Conservation (phyloP, 1,140 invertebrate species). For the Drosophila arizonae region DNA sequence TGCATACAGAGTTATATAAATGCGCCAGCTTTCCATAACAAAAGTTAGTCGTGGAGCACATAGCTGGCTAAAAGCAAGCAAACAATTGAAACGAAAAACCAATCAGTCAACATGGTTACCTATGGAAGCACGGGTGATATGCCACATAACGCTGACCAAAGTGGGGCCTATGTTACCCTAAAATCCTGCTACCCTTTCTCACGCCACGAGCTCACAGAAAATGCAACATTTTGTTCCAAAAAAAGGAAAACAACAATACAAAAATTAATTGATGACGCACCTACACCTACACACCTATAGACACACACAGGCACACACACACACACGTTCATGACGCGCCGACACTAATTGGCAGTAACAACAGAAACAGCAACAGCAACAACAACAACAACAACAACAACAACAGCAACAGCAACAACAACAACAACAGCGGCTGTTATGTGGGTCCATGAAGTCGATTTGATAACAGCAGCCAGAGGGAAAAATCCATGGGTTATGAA, state of each 20-base stretch:
- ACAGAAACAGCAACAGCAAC: slow-evolving; percentile 14
- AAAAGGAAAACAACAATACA: slow-evolving; percentile 59
- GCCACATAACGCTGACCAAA: slow-evolving; percentile 11
- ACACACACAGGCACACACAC: neutral
- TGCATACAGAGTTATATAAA: slow-evolving; percentile 4
- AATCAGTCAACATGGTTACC: slow-evolving; percentile 65
- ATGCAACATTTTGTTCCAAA: slow-evolving; percentile 39
- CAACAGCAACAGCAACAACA: slow-evolving; percentile 22
- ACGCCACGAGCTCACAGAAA: slow-evolving; percentile 12
- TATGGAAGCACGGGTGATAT: slow-evolving; percentile 15
- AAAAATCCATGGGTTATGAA: slow-evolving; percentile 61
- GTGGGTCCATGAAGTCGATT: slow-evolving; percentile 63
- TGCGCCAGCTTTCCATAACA: neutral
- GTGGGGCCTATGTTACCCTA: neutral
- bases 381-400: slow-evolving; percentile 22
- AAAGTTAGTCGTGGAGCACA: slow-evolving; percentile 1
- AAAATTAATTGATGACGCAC: slow-evolving; percentile 74
- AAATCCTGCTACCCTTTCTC: neutral
- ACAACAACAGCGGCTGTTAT: slow-evolving; percentile 37
- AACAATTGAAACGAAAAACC: slow-evolving; percentile 63
- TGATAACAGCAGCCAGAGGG: slow-evolving; percentile 52
- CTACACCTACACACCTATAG: slow-evolving; percentile 32
- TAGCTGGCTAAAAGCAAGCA: slow-evolving; percentile 25
- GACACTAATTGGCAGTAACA: slow-evolving; percentile 76
- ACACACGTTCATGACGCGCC: slow-evolving; percentile 57